Evolutionary conservation across 2,113 vertebrate genomes (phyloP).

Genomic region (Aleadryas rufinucha): DNA sequence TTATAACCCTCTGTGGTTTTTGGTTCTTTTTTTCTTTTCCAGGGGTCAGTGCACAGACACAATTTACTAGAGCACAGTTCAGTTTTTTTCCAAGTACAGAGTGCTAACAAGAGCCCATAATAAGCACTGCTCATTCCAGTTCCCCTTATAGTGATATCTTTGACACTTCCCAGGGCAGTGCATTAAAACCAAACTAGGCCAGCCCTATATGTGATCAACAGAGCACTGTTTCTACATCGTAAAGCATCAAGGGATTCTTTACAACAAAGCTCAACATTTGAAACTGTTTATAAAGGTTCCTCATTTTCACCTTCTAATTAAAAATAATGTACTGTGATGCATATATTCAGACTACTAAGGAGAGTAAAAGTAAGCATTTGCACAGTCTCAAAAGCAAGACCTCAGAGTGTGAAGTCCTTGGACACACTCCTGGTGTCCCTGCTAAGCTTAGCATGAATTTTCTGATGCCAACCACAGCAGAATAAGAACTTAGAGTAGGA

Average conservation of each 20-base stretch:
- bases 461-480: not conserved
- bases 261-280: not conserved
- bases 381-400: not conserved
- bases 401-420: not conserved
- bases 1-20: not conserved
- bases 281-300: not conserved
- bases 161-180: not conserved
- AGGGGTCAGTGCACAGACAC: not conserved
- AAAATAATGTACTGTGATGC: not conserved
- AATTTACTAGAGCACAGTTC: not conserved
- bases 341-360: not conserved
- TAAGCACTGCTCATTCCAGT: not conserved
- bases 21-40: not conserved
- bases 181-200: not conserved
- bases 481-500: not conserved
- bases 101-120: not conserved
- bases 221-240: not conserved
- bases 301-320: not conserved
- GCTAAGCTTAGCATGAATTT: not conserved
- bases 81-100: not conserved
- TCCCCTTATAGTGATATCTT: not conserved
- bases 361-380: not conserved
- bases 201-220: not conserved
- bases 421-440: not conserved
- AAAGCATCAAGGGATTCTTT: not conserved